These are phyloP conservation scores for Archips crataeganus DNA, from an alignment of 2,888 invertebrate genomes.

Conservation along the genomic window DNA sequence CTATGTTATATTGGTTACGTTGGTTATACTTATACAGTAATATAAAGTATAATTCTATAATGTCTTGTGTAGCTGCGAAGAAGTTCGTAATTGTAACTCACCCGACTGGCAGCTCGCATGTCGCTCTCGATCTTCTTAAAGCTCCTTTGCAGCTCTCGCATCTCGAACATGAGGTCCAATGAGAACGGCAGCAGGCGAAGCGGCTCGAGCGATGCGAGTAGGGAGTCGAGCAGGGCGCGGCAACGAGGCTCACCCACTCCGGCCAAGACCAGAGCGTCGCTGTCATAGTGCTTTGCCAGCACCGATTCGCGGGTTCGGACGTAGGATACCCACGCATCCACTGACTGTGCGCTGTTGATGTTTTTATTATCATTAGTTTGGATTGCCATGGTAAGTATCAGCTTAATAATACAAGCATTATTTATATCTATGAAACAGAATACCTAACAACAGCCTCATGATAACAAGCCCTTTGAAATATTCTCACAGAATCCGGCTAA, in stretches of 20 bases:
- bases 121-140: constrained; percentile 89
- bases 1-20: neutral
- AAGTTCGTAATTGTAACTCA: constrained; percentile 54
- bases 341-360: constrained; percentile 89
- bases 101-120: constrained; percentile 82
- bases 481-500: neutral
- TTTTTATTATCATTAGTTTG: neutral
- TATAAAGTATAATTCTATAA: neutral
- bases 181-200: constrained; percentile 92
- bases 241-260: constrained; percentile 85
- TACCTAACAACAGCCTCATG: neutral
- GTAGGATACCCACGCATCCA: constrained; percentile 96
- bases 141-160: constrained; percentile 90
- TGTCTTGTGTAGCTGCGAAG: neutral
- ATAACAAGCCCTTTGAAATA: neutral
- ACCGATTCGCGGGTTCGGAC: constrained; percentile 93
- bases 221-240: constrained; percentile 88
- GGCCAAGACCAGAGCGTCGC: constrained; percentile 90
- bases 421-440: neutral
- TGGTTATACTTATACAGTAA: neutral
- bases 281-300: constrained; percentile 91
- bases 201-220: constrained; percentile 92
- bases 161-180: constrained; percentile 92
- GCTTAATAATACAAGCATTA: neutral
- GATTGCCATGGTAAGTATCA: neutral